Evolutionary conservation across 2,797 vertebrate genomes (phyloP).

Genomic region (Pristis pectinata): DNA sequence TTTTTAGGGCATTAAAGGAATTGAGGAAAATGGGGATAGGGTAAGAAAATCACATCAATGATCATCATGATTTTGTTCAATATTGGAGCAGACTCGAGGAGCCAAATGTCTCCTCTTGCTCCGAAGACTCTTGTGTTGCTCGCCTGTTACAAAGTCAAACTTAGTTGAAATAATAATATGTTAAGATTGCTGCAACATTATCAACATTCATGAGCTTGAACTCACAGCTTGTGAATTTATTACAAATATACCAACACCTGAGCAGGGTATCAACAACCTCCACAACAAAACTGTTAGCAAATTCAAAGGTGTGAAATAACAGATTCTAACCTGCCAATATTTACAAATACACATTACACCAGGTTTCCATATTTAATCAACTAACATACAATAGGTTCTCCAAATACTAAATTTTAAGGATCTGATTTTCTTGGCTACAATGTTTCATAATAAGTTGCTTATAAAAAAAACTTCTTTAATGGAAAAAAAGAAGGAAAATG

Average conservation of each 20-base stretch:
- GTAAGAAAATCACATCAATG: no score
- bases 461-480: not conserved
- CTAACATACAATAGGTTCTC: not conserved
- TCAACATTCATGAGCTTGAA: not conserved
- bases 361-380: conserved; percentile 25
- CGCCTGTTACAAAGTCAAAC: not conserved
- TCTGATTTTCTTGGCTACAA: not conserved
- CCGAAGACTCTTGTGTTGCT: no score
- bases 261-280: conserved; percentile 17
- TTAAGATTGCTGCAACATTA: not conserved
- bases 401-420: not conserved
- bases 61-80: no score
- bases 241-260: not conserved
- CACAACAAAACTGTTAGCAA: not conserved
- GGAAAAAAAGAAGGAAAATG: not conserved
- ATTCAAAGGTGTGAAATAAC: not conserved
- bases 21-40: no score
- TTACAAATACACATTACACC: not conserved
- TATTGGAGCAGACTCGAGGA: no score
- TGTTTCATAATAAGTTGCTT: not conserved
- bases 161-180: not conserved
- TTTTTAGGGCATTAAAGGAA: no score
- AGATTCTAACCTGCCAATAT: not conserved
- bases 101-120: no score
- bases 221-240: not conserved